phyloP scores from a whole-genome alignment of 2,888 invertebrate species.

The Ametastegia equiseti region DNA sequence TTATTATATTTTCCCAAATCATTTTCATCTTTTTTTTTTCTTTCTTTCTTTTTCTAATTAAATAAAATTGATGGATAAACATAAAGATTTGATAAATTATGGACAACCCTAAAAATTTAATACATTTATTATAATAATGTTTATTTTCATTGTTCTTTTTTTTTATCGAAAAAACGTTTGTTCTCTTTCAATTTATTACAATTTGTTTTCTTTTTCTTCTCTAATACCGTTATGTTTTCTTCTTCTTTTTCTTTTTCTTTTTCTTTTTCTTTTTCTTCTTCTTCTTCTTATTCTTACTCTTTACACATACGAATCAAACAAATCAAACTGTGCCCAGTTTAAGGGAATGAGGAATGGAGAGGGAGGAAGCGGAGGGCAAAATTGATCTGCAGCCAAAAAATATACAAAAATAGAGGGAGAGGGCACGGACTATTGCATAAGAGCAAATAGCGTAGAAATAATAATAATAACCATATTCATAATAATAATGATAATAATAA shows the following conservation, averaged over 20 bases:
- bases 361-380: constrained; percentile 53
- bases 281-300: neutral
- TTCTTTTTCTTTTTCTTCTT: neutral
- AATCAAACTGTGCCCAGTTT: constrained; percentile 49
- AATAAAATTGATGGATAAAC: constrained; percentile 50
- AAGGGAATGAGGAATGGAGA: constrained; percentile 50
- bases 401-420: constrained; percentile 62
- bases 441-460: constrained; percentile 36
- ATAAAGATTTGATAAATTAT: constrained; percentile 67
- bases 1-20: neutral
- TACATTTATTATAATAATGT: constrained; percentile 60
- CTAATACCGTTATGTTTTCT: neutral
- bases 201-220: neutral
- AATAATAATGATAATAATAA: constrained; percentile 67
- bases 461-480: constrained; percentile 64
- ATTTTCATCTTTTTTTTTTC: neutral
- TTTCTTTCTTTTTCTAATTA: neutral
- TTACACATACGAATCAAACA: constrained; percentile 58
- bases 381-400: constrained; percentile 58
- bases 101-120: constrained; percentile 72
- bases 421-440: constrained; percentile 2
- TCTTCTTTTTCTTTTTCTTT: neutral
- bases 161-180: too few relatives aligned
- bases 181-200: too few relatives aligned
- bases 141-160: neutral